Conservation (phyloP, 1,140 invertebrate genomes). For the Drosophila trapezifrons region DNA sequence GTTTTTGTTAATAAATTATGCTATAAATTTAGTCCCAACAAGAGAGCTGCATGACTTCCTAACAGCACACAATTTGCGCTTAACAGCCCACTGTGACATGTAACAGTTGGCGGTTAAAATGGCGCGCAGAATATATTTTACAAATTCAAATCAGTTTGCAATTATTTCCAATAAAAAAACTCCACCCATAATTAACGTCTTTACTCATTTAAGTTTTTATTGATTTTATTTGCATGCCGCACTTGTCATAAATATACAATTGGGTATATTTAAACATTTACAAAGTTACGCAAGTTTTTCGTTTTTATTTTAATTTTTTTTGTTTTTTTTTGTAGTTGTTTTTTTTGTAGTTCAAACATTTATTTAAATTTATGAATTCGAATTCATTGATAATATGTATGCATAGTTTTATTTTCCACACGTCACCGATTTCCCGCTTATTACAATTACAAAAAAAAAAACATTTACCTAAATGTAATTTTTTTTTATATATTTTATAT, state of each 20-base stretch:
- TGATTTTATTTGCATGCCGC: slow-evolving; percentile 60
- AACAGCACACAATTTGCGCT: not conserved
- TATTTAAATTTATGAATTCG: slow-evolving; percentile 74
- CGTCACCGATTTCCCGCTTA: slow-evolving; percentile 26
- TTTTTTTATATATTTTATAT: slow-evolving; percentile 34
- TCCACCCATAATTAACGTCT: slow-evolving; percentile 30
- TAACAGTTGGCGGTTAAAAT: not conserved
- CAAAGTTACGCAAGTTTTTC: slow-evolving; percentile 58
- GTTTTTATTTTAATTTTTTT: slow-evolving; percentile 26
- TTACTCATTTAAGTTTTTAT: slow-evolving; percentile 72
- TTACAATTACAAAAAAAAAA: slow-evolving; percentile 74
- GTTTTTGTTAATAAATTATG: too few relatives aligned
- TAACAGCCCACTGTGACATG: slow-evolving; percentile 3
- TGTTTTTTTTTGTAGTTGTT: slow-evolving; percentile 17
- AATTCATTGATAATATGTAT: slow-evolving; percentile 79
- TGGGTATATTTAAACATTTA: slow-evolving; percentile 78
- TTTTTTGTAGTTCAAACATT: slow-evolving; percentile 49
- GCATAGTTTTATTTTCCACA: slow-evolving; percentile 54
- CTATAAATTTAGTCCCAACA: too few relatives aligned
- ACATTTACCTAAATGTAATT: slow-evolving; percentile 56
- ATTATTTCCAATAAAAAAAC: not conserved
- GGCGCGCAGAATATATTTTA: too few relatives aligned
- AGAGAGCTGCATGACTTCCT: too few relatives aligned
- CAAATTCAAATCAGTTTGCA: slow-evolving; percentile 5
- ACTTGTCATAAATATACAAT: slow-evolving; percentile 72